Conservation (phyloP, 2,113 vertebrate species). For the Podarcis cretensis region DNA sequence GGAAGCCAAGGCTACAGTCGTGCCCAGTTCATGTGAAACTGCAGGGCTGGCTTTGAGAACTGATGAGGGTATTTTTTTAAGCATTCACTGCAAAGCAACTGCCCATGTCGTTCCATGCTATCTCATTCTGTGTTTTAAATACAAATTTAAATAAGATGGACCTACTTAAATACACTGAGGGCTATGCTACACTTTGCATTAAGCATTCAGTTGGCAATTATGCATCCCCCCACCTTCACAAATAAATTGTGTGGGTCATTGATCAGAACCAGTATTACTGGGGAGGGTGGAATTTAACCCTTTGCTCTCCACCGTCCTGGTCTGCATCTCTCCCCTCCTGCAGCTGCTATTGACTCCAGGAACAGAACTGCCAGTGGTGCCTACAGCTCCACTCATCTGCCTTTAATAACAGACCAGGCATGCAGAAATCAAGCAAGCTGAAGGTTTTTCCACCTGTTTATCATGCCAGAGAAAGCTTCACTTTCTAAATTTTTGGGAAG, state of each 20-base stretch:
- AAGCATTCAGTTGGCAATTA: not conserved
- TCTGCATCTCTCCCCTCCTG: not conserved
- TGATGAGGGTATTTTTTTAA: not conserved
- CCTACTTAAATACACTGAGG: not conserved
- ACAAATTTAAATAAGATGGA: not conserved
- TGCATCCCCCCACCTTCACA: not conserved
- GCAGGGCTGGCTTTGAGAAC: not conserved
- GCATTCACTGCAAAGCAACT: not conserved
- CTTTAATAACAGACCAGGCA: not conserved
- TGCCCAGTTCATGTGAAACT: not conserved
- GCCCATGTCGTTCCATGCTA: not conserved
- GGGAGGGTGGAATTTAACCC: not conserved
- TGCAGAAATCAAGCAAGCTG: not conserved
- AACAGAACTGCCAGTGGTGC: not conserved
- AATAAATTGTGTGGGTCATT: not conserved
- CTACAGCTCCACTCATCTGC: not conserved
- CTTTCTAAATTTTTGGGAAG: conserved; percentile 14
- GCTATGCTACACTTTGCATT: not conserved
- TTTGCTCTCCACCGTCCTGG: not conserved
- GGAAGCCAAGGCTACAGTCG: not conserved
- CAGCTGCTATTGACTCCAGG: not conserved
- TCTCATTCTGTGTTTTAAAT: too few species aligned
- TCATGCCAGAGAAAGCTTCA: not conserved
- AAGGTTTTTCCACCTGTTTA: not conserved
- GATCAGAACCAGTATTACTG: not conserved